Base-by-base conservation (phyloP, 1,140 invertebrate genomes). In the Drosophila neocordata region DNA sequence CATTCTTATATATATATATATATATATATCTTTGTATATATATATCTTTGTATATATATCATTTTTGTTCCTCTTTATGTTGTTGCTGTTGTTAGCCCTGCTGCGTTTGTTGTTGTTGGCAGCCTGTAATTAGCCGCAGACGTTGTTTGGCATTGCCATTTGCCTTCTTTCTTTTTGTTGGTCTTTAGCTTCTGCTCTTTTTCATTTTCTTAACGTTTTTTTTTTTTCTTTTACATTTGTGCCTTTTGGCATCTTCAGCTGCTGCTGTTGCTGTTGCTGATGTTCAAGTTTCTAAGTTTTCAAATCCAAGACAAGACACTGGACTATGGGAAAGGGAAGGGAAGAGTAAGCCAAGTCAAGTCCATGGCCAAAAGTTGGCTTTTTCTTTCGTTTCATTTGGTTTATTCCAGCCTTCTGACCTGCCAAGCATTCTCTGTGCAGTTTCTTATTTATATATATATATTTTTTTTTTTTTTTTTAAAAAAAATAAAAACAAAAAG, bases 71-170 rank as follows among this genome's bases (percentile, higher is more conserved):
- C 61, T 59, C 73, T 56, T 76, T 72, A 64, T 76, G 73, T 77
- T 77, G 65, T 73, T 59, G 72, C 65, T 59, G 41, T 53, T 74
- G 73, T 69, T 37, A 18, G 41, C 13, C 35, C 58, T 61, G 63
- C 57, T 61, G 41, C 31, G 64, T 48, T 56, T 59, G 13, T 22
- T 74, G 56, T 48, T 72, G 65, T 20, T 87, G 82, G 81, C 81
- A 87, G 82, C 65, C 81, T 84, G 81, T 84, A 84, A 84, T 84
- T 84, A 84, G 81, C 82, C 67, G 74, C 81, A 84, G 82, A 84
- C 82, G 77, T 48, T 75, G 69, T 31, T 71, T 84, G 77, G 72
- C 63, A 60, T 69, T 75, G 85, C 77, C 73, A 78, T 72, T 77
- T 64, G 73, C 65, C 51, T 69, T 56, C 67, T 64, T 31, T 31